Percentiles rank a stretch among this genome's conserved stretches.
Conservation (phyloP, 2,113 vertebrate genomes). For the Seriola rivoliana region DNA sequence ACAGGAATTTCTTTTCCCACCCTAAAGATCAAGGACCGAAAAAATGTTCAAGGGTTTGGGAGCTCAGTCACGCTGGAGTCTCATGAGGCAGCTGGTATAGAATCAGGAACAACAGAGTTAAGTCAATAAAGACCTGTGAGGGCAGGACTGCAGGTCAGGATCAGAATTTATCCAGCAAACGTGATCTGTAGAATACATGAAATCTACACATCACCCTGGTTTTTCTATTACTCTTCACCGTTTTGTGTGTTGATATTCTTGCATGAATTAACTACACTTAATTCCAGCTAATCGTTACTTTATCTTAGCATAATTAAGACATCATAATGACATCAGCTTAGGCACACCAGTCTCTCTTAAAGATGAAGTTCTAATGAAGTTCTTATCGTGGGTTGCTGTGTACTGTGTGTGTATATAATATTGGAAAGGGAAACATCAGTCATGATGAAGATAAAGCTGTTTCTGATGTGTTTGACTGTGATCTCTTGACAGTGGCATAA, state of each 20-base stretch:
- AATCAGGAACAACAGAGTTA: conserved; percentile 27
- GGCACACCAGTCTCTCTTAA: background rate
- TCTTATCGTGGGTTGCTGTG: background rate
- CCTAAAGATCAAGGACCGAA: background rate
- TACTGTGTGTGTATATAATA: background rate
- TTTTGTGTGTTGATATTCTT: background rate
- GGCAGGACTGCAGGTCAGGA: background rate
- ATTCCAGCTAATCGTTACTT: background rate
- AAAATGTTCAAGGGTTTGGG: background rate
- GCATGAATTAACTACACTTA: background rate
- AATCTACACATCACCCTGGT: background rate
- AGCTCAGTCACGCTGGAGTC: conserved; percentile 7
- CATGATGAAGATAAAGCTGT: conserved; percentile 39
- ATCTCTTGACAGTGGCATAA: conserved; percentile 40
- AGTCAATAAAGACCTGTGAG: conserved; percentile 37
- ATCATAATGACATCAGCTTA: background rate
- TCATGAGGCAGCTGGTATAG: conserved; percentile 12
- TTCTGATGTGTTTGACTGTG: conserved; percentile 36
- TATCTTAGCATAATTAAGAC: conserved; percentile 18
- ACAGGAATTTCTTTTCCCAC: background rate
- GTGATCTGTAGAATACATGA: background rate
- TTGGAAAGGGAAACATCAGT: conserved; percentile 26
- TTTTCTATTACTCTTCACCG: background rate
- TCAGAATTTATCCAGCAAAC: conserved; percentile 7
- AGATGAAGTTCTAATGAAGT: conserved; percentile 1